Conservation (phyloP, 2,797 vertebrate genomes). For the Petrocephalus schoutedeni region DNA sequence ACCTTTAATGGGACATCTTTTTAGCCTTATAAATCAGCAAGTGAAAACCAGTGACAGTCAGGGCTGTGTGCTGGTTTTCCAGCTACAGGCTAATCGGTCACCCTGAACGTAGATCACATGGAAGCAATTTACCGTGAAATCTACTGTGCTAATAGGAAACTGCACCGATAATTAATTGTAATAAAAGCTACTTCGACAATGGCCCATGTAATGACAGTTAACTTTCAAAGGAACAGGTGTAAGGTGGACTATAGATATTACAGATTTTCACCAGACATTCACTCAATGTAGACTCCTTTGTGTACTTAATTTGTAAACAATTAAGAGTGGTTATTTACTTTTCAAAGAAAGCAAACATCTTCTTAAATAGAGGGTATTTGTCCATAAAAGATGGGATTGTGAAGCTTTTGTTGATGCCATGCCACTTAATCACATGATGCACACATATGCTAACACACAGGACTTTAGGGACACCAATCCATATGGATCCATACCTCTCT, state of each 20-base stretch:
- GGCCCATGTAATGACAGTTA: neutral
- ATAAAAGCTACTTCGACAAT: constrained; percentile 2
- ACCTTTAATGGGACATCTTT: neutral
- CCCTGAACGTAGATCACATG: neutral
- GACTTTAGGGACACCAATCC: neutral
- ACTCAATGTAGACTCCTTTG: neutral
- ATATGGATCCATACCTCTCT: neutral
- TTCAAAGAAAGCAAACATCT: neutral
- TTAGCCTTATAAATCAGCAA: neutral
- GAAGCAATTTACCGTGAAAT: constrained; percentile 4
- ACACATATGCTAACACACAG: neutral
- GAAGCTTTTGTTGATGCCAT: no score
- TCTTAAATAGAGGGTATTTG: neutral
- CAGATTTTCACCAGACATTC: neutral
- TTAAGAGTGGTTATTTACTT: neutral
- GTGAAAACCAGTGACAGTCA: neutral
- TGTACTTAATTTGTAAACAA: neutral
- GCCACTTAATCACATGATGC: neutral
- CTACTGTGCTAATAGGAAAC: neutral
- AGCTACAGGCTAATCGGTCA: neutral
- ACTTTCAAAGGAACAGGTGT: neutral
- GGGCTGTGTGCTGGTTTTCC: neutral
- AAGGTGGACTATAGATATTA: neutral
- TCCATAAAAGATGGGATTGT: neutral
- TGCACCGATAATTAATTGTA: constrained; percentile 8